These are phyloP conservation scores for Bruchidius siliquastri DNA, from an alignment of 2,888 invertebrate genomes.

Conservation along the genomic window DNA sequence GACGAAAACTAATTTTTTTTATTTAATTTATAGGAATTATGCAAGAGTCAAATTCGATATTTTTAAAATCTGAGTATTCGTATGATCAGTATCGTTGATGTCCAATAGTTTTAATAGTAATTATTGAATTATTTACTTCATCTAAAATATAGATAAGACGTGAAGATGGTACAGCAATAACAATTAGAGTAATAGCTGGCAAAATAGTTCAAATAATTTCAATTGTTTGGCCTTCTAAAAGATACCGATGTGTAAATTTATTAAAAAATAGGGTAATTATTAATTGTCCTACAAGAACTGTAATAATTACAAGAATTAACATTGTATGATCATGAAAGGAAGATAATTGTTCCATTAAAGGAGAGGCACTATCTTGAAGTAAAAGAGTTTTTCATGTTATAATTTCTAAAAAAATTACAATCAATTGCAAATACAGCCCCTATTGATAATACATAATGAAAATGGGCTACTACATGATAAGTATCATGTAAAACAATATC, in stretches of 20 bases:
- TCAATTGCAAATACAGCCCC: slow-evolving; percentile 74
- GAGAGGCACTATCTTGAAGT: slow-evolving; percentile 58
- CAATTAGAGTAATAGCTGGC: slow-evolving; percentile 58
- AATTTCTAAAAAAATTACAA: slow-evolving; percentile 58
- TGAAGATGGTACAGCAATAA: slow-evolving; percentile 59
- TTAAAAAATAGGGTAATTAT: slow-evolving; percentile 55
- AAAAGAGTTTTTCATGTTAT: slow-evolving; percentile 56
- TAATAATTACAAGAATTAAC: slow-evolving; percentile 60
- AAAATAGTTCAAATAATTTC: slow-evolving; percentile 63
- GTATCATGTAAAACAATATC: slow-evolving; percentile 78
- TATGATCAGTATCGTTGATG: slow-evolving; percentile 54
- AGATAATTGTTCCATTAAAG: slow-evolving; percentile 62
- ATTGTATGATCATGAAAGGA: slow-evolving; percentile 61
- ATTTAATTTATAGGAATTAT: slow-evolving; percentile 52
- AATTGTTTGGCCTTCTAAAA: slow-evolving; percentile 58
- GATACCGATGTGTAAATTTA: slow-evolving; percentile 54
- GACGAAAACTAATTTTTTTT: slow-evolving; percentile 49
- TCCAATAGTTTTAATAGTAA: slow-evolving; percentile 59
- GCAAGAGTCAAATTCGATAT: slow-evolving; percentile 58
- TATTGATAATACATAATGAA: slow-evolving; percentile 76
- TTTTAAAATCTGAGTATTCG: slow-evolving; percentile 59
- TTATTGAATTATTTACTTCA: slow-evolving; percentile 56
- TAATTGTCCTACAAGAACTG: slow-evolving; percentile 55
- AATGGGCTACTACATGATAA: slow-evolving; percentile 81
- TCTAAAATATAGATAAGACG: slow-evolving; percentile 58